phyloP scores from a whole-genome alignment of 2,113 vertebrate species.

The Gnathonemus echidnorhynchus region DNA sequence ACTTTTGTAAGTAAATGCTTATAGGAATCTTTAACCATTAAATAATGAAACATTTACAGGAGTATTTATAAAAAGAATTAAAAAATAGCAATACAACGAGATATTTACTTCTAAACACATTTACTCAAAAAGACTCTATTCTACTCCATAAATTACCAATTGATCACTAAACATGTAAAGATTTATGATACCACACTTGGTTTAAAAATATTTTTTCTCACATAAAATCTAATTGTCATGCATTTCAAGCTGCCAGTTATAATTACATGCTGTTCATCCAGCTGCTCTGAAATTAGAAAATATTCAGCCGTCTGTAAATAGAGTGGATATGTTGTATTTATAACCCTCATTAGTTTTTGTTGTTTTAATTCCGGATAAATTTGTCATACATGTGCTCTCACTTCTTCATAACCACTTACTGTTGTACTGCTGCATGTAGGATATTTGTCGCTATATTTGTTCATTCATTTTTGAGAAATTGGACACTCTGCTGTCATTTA shows the following conservation, averaged over 20 bases:
- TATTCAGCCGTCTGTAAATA: constrained; percentile 37
- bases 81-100: neutral
- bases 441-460: constrained; percentile 48
- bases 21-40: neutral
- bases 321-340: constrained; percentile 47
- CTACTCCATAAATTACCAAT: neutral
- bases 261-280: constrained; percentile 41
- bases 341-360: constrained; percentile 45
- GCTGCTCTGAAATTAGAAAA: constrained; percentile 43
- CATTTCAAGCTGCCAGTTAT: constrained; percentile 27
- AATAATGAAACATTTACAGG: neutral
- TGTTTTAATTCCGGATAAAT: constrained; percentile 42
- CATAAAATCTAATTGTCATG: constrained; percentile 18
- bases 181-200: constrained; percentile 13
- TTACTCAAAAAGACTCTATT: neutral
- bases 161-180: neutral
- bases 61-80: neutral
- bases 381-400: constrained; percentile 42
- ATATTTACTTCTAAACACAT: neutral
- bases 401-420: constrained; percentile 49
- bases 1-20: neutral
- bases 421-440: constrained; percentile 51
- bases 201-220: constrained; percentile 14
- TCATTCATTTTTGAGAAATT: constrained; percentile 44
- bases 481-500: constrained; percentile 60